Conservation (phyloP, 2,797 vertebrate genomes). For the Cyprinella venusta region DNA sequence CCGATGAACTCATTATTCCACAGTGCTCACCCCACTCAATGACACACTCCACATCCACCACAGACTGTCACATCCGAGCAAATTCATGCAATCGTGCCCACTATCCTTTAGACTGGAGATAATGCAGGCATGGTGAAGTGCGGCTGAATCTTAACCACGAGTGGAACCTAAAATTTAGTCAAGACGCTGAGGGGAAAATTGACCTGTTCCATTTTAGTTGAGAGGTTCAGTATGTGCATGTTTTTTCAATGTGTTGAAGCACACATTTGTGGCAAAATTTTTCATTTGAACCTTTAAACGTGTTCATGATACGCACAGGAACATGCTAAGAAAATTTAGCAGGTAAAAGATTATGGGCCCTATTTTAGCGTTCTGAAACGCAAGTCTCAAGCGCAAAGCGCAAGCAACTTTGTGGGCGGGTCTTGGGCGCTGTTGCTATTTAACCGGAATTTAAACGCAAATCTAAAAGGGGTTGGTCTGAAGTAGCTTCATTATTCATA, state of each 20-base stretch:
- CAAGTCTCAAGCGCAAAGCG: too few species aligned
- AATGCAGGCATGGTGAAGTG: constrained; percentile 57
- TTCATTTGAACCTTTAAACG: background rate
- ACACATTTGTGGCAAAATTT: background rate
- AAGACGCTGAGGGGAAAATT: constrained; percentile 60
- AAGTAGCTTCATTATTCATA: too few species aligned
- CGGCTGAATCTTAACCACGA: constrained; percentile 55
- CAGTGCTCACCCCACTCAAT: constrained; percentile 59
- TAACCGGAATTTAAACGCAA: too few species aligned
- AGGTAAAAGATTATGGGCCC: background rate
- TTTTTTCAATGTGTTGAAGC: constrained; percentile 60
- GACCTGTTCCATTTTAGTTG: constrained; percentile 56
- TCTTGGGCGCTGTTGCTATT: too few species aligned
- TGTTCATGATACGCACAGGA: background rate
- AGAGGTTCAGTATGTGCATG: constrained; percentile 62
- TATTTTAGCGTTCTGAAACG: too few species aligned
- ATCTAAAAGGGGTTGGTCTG: too few species aligned
- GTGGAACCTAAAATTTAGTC: constrained; percentile 54
- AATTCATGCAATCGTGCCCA: constrained; percentile 71
- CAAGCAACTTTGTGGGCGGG: too few species aligned
- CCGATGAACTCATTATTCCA: constrained; percentile 32
- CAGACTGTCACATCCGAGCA: constrained; percentile 70
- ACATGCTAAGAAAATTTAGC: background rate
- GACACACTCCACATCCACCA: constrained; percentile 47
- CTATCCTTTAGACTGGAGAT: constrained; percentile 69